Percentiles rank a stretch among this genome's conserved stretches.
Evolutionary conservation across 2,797 vertebrate genomes (phyloP).

Genomic region (Alcedo atthis): DNA sequence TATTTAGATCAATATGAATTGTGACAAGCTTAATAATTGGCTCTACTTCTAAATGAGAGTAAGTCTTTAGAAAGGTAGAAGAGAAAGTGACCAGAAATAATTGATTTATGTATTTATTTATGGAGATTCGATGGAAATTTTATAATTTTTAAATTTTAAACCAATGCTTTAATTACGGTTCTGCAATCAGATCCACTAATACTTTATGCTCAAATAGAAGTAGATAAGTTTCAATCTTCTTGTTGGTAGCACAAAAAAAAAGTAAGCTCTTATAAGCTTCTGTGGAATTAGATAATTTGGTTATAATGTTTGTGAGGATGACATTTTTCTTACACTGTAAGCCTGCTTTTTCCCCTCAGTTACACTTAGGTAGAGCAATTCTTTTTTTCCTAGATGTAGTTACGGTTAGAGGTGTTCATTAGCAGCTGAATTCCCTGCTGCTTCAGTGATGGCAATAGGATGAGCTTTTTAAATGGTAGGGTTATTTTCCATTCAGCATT

Average conservation of each 20-base stretch:
- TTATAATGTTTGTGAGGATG: background rate
- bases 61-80: background rate
- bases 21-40: background rate
- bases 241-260: background rate
- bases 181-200: background rate
- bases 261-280: background rate
- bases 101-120: background rate
- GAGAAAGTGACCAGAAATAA: accelerated
- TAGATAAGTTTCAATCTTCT: background rate
- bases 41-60: background rate
- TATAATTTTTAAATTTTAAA: background rate
- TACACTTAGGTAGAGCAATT: background rate
- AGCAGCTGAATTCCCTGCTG: conserved; percentile 21
- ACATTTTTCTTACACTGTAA: background rate
- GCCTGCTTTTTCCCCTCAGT: background rate
- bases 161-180: background rate
- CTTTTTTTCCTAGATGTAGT: background rate
- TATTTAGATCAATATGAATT: background rate
- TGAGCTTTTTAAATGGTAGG: background rate
- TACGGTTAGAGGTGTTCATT: conserved; percentile 24
- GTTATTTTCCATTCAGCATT: background rate
- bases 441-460: background rate
- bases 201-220: background rate
- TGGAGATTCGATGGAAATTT: background rate
- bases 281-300: background rate